Base-by-base conservation (phyloP, 2,888 invertebrate genomes). In the Celastrina argiolus region DNA sequence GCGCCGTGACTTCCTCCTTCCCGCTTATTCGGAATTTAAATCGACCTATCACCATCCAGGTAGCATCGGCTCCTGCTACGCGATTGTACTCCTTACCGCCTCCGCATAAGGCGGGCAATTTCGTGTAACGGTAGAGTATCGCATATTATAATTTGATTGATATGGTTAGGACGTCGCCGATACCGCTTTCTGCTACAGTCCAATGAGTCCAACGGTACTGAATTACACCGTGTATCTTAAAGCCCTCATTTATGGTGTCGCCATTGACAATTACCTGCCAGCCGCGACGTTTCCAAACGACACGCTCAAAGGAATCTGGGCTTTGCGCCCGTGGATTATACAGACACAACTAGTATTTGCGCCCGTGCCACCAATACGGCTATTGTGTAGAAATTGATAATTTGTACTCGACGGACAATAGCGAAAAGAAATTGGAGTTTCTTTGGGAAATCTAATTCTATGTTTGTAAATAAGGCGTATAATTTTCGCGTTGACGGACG, bases 1-100 rank as follows among this genome's bases (percentile, higher is more conserved):
- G 79, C 78, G 79, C 79, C 87, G 87, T 86, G 88, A 89, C 90
- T 90, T 90, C 90, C 90, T 89, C 87, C 86, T 88, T 88, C 89
- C 88, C 83, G 84, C 90, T 87, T 87, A 87, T 87, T 81, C 88
- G 82, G 89, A 90, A 90, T 90, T 89, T 89, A 87, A 90, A 90
- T 88, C 81, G 84, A 81, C 84, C 85, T 80, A 85, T 85, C 80
- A 78, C 84, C 81, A 85, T 86, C 87, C 85, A 81, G 78, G 74
- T 75, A 76, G 75, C 75, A 77, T 76, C 75, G 70, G 69, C 64
- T 70, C 66, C 71, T 63, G 65, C 67, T 74, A 73, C 67, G 71
- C 77, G 70, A 82, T 73, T 78, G 72, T 79, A 75, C 75, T 74
- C 74, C 81, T 76, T 84, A 81, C 75, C 71, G 67, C 74, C 70